A percentile compares a stretch with the other conserved stretches of the same genome.
phyloP scores from a whole-genome alignment of 2,113 vertebrate species.

The Bujurquina vittata region DNA sequence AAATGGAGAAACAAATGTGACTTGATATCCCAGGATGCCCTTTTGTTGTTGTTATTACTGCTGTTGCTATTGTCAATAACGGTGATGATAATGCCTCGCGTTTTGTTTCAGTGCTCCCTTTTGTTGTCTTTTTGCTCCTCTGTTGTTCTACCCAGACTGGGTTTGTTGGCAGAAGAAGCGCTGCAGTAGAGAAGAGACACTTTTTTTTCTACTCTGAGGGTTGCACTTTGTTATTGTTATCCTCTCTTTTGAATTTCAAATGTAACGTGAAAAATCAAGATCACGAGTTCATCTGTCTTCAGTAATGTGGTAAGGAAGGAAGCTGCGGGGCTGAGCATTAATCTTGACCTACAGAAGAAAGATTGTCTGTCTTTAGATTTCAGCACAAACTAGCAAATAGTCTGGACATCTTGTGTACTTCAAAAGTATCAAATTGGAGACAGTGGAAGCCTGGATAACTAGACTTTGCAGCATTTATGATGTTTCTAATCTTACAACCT shows the following conservation, averaged over 20 bases:
- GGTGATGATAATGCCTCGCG: conserved; percentile 63
- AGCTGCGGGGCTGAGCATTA: conserved; percentile 28
- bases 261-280: conserved; percentile 44
- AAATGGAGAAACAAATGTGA: conserved; percentile 71
- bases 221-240: conserved; percentile 51
- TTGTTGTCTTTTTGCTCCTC: conserved; percentile 55
- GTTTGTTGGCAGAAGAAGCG: conserved; percentile 53
- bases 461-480: conserved; percentile 53
- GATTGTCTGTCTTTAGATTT: conserved; percentile 37
- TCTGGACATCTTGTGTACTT: conserved; percentile 49
- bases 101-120: conserved; percentile 59
- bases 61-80: conserved; percentile 71
- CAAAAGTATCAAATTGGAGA: conserved; percentile 58
- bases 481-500: conserved; percentile 50
- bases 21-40: conserved; percentile 70
- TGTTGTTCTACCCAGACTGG: conserved; percentile 56
- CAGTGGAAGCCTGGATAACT: conserved; percentile 5
- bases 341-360: conserved; percentile 31
- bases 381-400: conserved; percentile 35
- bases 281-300: conserved; percentile 39
- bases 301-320: conserved; percentile 46
- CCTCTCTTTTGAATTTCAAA: conserved; percentile 44
- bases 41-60: conserved; percentile 70
- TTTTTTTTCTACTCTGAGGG: conserved; percentile 28
- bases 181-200: conserved; percentile 41